Conservation (phyloP, 2,888 invertebrate species). For the Pseudolycoriella hygida region DNA sequence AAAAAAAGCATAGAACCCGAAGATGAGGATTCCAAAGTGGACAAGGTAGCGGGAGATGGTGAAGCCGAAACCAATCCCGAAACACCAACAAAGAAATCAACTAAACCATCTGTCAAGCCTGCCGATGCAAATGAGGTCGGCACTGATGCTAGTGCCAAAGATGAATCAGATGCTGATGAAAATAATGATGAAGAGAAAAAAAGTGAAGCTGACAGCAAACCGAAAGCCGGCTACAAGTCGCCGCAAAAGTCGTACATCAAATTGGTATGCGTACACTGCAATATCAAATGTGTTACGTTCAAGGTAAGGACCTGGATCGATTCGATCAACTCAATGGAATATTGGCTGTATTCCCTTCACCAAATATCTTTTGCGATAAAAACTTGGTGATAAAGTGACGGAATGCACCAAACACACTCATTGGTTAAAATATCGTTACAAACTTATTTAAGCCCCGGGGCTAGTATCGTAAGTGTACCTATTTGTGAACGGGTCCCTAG, state of each 20-base stretch:
- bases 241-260: slow-evolving; percentile 40
- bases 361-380: too few relatives aligned
- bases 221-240: slow-evolving; percentile 16
- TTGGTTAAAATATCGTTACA: too few relatives aligned
- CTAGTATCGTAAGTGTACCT: too few relatives aligned
- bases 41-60: background rate
- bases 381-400: too few relatives aligned
- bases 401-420: too few relatives aligned
- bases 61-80: slow-evolving; percentile 1
- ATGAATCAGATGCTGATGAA: slow-evolving; percentile 18
- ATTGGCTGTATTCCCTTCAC: too few relatives aligned
- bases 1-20: background rate
- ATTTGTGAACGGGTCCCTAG: too few relatives aligned
- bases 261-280: slow-evolving; percentile 60
- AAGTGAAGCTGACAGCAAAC: slow-evolving; percentile 16
- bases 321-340: too few relatives aligned
- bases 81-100: background rate
- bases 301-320: too few relatives aligned
- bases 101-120: background rate
- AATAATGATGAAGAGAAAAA: slow-evolving; percentile 16
- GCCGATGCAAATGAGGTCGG: slow-evolving; percentile 15
- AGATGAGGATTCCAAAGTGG: background rate
- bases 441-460: too few relatives aligned
- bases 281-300: slow-evolving; percentile 54
- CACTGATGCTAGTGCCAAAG: slow-evolving; percentile 21